Base-by-base conservation (phyloP, 1,140 invertebrate genomes). In the Pomacea maculata region DNA sequence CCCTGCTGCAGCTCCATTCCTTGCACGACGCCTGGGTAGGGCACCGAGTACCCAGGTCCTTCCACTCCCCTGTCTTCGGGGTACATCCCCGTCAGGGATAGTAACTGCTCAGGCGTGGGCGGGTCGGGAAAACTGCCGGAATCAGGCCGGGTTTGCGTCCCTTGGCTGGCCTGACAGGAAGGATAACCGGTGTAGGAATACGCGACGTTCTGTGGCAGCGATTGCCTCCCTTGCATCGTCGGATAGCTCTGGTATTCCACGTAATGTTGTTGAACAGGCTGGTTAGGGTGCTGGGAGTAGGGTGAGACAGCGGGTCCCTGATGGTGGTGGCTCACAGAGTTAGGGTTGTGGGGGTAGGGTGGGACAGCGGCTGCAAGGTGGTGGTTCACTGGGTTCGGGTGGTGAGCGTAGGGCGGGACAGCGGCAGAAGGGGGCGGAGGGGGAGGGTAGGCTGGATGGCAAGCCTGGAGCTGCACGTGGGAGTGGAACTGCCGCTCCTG, bases 71-170 rank as follows among this genome's bases (percentile, higher is more conserved):
- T 64, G 45, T 78, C 77, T 54, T 78, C 77, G 52, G 67, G 65
- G 77, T 78, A 61, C 57, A 61, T 61, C 1, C 57, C 57, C 11
- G 57, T 61, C 57, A 61, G 15, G n/a, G 65, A 78, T 65, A 78
- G 64, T 45, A 78, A 65, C 65, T 78, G 65, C 65, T 78, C 77
- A 5, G 77, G 77, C n/a, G 77, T 65, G 5, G 77, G 77, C 15
- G 77, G 77, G 65, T 78, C 77, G 21, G 77, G 77, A 65, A 78
- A 78, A 65, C 29, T 78, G 65, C 77, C 77, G 14, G 77, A 78
- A 21, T 78, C 77, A 3, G 77, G 77, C 15, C 77, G 65, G 12
- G 57, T 61, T 61, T 61, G 57, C 57, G 57, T 61, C 57, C 57
- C 57, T 61, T 61, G 57, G 57, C 15, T 61, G 1, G 57, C 15